Percentiles rank a stretch among this genome's conserved stretches.
Evolutionary conservation across 1,140 invertebrate species (phyloP).

Genomic region (Monochamus saltuarius): DNA sequence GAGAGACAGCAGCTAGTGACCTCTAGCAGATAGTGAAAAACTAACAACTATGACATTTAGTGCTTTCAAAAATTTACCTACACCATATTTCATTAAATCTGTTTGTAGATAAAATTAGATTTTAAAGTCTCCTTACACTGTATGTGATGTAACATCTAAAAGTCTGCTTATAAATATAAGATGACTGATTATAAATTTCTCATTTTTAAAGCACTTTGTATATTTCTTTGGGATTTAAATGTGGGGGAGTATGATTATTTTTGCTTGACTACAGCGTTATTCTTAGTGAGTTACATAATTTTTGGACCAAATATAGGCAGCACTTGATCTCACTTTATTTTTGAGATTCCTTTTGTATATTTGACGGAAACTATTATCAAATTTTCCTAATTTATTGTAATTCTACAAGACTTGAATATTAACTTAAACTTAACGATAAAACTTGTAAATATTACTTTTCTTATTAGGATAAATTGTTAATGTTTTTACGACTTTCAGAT

Average conservation of each 20-base stretch:
- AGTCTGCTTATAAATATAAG: no score
- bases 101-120: no score
- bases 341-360: slow-evolving; percentile 4
- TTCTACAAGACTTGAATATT: slow-evolving; percentile 27
- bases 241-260: slow-evolving; percentile 15
- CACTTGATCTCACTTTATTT: slow-evolving; percentile 21
- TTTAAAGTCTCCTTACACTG: no score
- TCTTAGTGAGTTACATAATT: slow-evolving; percentile 22
- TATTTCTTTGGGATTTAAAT: slow-evolving; percentile 24
- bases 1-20: no score
- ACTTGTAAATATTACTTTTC: slow-evolving; percentile 27
- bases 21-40: no score
- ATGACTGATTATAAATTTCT: no score
- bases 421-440: slow-evolving; percentile 11
- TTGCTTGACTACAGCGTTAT: slow-evolving; percentile 8
- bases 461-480: slow-evolving; percentile 19
- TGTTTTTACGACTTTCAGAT: slow-evolving; percentile 20
- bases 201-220: no score
- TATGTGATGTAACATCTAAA: no score
- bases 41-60: no score
- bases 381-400: slow-evolving; percentile 27
- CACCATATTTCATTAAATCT: no score
- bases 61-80: no score
- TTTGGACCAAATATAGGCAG: slow-evolving; percentile 34
- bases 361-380: slow-evolving; percentile 20